phyloP scores from a whole-genome alignment of 2,113 vertebrate species.

The Vulpes vulpes region DNA sequence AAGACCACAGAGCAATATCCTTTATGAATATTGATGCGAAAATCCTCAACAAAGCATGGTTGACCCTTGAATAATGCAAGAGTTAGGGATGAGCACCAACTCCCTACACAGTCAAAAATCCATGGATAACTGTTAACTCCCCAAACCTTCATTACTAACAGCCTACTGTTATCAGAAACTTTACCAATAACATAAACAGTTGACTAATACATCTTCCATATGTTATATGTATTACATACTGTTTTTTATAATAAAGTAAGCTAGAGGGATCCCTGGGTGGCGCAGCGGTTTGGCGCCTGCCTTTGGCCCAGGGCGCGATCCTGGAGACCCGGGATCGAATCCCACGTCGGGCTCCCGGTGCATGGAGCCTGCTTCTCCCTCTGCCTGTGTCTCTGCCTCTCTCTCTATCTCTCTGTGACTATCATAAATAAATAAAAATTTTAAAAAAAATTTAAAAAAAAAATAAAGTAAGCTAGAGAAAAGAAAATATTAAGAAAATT shows the following conservation, averaged over 20 bases:
- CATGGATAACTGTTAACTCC: neutral
- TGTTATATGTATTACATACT: neutral
- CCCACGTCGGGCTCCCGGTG: too few relatives aligned
- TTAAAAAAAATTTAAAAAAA: too few relatives aligned
- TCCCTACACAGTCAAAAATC: neutral
- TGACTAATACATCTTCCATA: neutral
- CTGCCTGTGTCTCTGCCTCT: too few relatives aligned
- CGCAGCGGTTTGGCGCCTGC: too few relatives aligned
- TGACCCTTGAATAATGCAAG: neutral
- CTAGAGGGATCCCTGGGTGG: too few relatives aligned
- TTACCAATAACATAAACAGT: neutral
- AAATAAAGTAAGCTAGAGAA: neutral
- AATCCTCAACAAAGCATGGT: neutral
- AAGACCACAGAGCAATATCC: neutral
- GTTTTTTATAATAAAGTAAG: neutral
- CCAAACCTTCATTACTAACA: neutral
- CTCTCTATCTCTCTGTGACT: too few relatives aligned
- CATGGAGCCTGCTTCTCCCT: too few relatives aligned
- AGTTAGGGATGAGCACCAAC: neutral
- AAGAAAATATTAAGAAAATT: neutral
- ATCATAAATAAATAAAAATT: too few relatives aligned
- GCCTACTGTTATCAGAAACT: neutral
- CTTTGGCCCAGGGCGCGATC: too few relatives aligned
- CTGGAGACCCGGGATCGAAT: too few relatives aligned
- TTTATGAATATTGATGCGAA: neutral